Conservation (phyloP, 2,797 vertebrate species). For the Rhinichthys osculus region DNA sequence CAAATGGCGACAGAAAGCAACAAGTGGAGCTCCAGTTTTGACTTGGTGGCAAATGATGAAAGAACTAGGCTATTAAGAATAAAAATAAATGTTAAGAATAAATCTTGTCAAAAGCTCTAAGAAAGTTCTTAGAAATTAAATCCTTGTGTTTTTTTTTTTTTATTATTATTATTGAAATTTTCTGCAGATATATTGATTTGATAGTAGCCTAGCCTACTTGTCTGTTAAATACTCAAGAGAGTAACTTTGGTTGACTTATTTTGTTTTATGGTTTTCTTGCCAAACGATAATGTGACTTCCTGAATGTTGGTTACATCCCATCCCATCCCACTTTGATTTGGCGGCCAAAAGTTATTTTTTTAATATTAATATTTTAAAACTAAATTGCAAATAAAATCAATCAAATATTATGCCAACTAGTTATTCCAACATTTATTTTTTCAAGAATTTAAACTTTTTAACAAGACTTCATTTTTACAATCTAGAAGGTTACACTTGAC, state of each 20-base stretch:
- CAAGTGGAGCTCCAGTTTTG: constrained; percentile 1
- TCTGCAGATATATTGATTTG: neutral
- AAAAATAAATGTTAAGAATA: neutral
- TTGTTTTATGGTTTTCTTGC: neutral
- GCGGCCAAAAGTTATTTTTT: neutral
- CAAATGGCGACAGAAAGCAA: constrained; percentile 15
- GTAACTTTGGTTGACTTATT: neutral
- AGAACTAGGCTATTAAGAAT: neutral
- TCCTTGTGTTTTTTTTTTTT: neutral
- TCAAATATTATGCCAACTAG: neutral
- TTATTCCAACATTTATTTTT: neutral
- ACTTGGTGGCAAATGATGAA: neutral
- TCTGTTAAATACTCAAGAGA: neutral
- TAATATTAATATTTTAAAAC: neutral
- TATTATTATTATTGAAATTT: neutral
- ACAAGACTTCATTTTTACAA: neutral
- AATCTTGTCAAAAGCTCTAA: neutral
- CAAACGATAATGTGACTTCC: neutral
- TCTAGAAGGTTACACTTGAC: neutral
- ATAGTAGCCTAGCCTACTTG: neutral
- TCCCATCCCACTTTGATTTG: neutral
- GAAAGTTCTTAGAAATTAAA: neutral
- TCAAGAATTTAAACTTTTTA: neutral
- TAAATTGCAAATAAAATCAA: neutral
- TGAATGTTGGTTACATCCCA: neutral